Conservation (phyloP, 2,113 vertebrate genomes). For the Castor canadensis region DNA sequence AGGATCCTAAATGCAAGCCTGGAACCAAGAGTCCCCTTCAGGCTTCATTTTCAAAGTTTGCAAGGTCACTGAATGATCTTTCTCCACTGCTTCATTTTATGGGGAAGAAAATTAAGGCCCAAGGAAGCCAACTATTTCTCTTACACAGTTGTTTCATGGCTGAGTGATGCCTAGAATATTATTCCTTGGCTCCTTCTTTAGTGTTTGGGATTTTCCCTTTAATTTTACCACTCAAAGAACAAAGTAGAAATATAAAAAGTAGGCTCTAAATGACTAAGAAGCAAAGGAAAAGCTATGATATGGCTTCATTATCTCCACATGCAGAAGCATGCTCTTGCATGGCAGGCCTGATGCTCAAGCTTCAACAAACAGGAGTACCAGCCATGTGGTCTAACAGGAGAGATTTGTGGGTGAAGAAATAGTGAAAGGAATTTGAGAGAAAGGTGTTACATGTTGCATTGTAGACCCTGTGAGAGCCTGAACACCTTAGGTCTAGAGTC, state of each 20-base stretch:
- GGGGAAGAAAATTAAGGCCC: neutral
- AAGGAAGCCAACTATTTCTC: neutral
- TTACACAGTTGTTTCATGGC: neutral
- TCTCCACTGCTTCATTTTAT: neutral
- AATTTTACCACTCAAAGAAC: neutral
- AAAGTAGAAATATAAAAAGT: neutral
- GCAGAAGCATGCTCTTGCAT: fast-evolving
- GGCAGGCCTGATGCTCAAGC: neutral
- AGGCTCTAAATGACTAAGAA: neutral
- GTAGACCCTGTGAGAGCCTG: neutral
- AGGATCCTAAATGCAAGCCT: neutral
- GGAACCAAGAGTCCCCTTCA: neutral
- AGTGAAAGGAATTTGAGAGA: neutral
- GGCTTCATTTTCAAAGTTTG: neutral
- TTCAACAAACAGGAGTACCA: neutral
- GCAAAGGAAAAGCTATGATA: neutral
- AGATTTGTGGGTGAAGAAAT: neutral
- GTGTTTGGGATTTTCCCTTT: neutral
- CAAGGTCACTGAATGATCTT: neutral
- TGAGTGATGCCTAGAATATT: neutral
- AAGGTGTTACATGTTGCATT: fast-evolving
- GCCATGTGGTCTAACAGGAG: neutral
- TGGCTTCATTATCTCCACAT: neutral
- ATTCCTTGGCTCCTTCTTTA: neutral
- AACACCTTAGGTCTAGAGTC: neutral